Evolutionary conservation across 2,113 vertebrate genomes (phyloP).

Genomic region (Sorex fumeus): DNA sequence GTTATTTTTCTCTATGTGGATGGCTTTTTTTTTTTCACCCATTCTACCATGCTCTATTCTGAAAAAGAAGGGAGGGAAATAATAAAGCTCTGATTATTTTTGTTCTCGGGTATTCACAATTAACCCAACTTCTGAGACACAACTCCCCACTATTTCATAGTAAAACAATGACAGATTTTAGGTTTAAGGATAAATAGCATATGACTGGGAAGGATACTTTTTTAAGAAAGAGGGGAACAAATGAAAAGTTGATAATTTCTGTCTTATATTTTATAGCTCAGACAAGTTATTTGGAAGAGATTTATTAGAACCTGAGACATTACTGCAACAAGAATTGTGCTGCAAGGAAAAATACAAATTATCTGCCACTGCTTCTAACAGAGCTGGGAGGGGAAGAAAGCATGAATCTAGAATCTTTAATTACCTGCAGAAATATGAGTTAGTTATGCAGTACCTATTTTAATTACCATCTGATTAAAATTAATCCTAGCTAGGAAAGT

Average conservation of each 20-base stretch:
- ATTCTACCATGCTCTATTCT: neutral
- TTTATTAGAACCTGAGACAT: constrained; percentile 63
- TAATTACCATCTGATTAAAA: constrained; percentile 86
- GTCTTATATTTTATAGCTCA: constrained; percentile 41
- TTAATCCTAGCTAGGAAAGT: constrained; percentile 75
- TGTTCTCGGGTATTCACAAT: neutral
- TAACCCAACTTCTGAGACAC: constrained; percentile 42
- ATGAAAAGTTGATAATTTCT: constrained; percentile 73
- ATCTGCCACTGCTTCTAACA: constrained; percentile 70
- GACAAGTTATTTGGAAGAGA: constrained; percentile 67
- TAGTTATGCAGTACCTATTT: constrained; percentile 81
- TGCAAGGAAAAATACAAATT: constrained; percentile 79
- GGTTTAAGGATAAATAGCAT: constrained; percentile 53
- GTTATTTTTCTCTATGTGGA: neutral
- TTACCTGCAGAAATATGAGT: constrained; percentile 79
- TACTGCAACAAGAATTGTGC: constrained; percentile 59
- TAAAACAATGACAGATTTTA: constrained; percentile 55
- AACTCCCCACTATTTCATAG: constrained; percentile 29
- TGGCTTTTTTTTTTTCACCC: neutral
- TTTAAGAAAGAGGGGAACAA: constrained; percentile 70
- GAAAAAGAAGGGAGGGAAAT: constrained; percentile 28
- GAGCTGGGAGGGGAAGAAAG: constrained; percentile 54
- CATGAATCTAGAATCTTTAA: constrained; percentile 81
- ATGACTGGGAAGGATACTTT: constrained; percentile 62
- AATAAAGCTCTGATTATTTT: constrained; percentile 26